Conservation (phyloP, 2,113 vertebrate species). For the Brachirus orientalis region DNA sequence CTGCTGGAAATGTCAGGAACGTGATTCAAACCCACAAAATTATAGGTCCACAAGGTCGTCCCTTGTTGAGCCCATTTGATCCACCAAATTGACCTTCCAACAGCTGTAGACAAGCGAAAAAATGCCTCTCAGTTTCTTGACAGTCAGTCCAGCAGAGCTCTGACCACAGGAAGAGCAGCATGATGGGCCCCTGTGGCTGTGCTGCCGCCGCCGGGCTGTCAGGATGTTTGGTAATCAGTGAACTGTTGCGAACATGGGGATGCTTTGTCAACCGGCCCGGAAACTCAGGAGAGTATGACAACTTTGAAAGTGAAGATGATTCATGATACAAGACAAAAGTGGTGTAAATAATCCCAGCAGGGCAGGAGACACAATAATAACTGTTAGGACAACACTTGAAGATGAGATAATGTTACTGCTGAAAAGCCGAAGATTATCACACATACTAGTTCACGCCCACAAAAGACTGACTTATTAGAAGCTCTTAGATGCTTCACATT, state of each 20-base stretch:
- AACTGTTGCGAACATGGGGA: slow-evolving; percentile 56
- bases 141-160: slow-evolving; percentile 53
- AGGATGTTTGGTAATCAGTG: slow-evolving; percentile 54
- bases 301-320: slow-evolving; percentile 41
- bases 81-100: slow-evolving; percentile 59
- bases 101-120: slow-evolving; percentile 37
- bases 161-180: slow-evolving; percentile 41
- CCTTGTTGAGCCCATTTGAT: slow-evolving; percentile 48
- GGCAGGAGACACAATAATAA: slow-evolving; percentile 31
- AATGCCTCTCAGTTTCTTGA: slow-evolving; percentile 45
- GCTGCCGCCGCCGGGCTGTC: slow-evolving; percentile 47
- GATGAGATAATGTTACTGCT: slow-evolving; percentile 11
- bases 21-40: slow-evolving; percentile 47
- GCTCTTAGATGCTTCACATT: too few species aligned
- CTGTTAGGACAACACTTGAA: slow-evolving; percentile 21
- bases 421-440: slow-evolving; percentile 13
- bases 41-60: slow-evolving; percentile 26
- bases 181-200: slow-evolving; percentile 40
- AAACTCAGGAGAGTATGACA: slow-evolving; percentile 33
- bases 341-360: slow-evolving; percentile 30
- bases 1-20: slow-evolving; percentile 45
- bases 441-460: background rate
- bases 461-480: too few species aligned
- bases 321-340: slow-evolving; percentile 36
- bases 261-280: slow-evolving; percentile 47